Conservation (phyloP, 2,113 vertebrate genomes). For the Mus musculus region DNA sequence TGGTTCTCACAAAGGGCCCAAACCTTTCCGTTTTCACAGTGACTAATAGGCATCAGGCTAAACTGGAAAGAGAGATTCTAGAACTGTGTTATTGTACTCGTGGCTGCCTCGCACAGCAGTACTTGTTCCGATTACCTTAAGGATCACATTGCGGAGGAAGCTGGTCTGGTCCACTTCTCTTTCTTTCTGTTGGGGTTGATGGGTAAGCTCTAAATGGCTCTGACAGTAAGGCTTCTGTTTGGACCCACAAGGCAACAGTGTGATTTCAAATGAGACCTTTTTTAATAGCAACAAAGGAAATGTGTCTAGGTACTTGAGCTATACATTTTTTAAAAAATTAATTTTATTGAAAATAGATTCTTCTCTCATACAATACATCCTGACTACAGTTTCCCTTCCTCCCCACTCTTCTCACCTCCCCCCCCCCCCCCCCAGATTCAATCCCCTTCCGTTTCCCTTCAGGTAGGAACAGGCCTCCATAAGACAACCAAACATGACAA, state of each 20-base stretch:
- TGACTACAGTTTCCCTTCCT: not conserved
- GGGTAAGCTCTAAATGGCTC: not conserved
- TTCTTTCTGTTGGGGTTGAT: not conserved
- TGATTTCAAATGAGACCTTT: not conserved
- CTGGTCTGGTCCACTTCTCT: no score
- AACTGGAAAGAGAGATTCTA: not conserved
- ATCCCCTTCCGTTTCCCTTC: not conserved
- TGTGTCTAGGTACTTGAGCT: not conserved
- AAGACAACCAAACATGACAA: not conserved
- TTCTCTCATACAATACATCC: not conserved
- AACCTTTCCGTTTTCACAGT: not conserved
- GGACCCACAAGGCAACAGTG: not conserved
- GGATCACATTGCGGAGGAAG: not conserved
- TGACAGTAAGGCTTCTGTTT: not conserved
- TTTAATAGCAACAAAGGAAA: not conserved
- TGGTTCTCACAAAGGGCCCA: not conserved
- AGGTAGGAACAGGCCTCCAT: not conserved
- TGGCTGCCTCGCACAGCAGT: not conserved
- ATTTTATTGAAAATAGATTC: not conserved
- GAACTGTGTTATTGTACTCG: not conserved
- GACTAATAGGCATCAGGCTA: not conserved
- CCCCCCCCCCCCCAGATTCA: not conserved
- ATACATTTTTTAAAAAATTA: not conserved
- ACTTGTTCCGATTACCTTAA: not conserved
- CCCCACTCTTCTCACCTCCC: not conserved